Base-by-base conservation (phyloP, 2,113 vertebrate genomes). In the Lophius piscatorius region DNA sequence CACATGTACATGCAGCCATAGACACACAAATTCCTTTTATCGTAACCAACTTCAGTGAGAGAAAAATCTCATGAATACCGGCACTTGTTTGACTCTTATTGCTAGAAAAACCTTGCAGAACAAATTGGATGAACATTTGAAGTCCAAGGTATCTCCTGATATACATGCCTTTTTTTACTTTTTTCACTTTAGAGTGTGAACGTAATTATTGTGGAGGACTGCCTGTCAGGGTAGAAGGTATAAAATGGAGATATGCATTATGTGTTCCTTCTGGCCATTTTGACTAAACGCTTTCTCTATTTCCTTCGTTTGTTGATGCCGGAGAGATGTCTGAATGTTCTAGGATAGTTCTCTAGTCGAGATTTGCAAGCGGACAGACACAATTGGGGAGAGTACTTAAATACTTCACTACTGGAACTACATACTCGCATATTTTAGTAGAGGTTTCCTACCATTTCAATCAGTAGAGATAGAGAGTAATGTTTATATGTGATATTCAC, bases 231-330 rank as follows among this genome's bases (percentile, higher is more conserved):
- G 65, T 48, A 56, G 21, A 49, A 60, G 29, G 18, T 5, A 24
- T n/a, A n/a, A 42, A 56, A 39, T 12, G 14, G 40, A 57, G 28
- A 66, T 16, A n/a, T 45, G 24, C 49, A 39, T 40, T 47, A 49
- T 66, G 44, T 48, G 68, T 35, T 72, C 59, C 49, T 74, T 74
- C 22, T 48, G 41, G 20, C 31, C 29, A 52, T 13, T 60, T n/a
- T 5, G 12, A 82, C 78, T 38, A n/a, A n/a, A n/a, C n/a, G 23
- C 45, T 84, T 87, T 87, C 74, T 50, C 33, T 80, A 81, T 64
- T 61, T 52, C 52, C 31, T 64, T n/a, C 14, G 56, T 52, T 58
- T 33, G 56, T 62, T 76, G n/a, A n/a, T n/a, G n/a, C 66, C 49
- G 62, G 51, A 47, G 63, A 72, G 28, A n/a, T 6, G 16, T 14